Base-by-base conservation (phyloP, 2,113 vertebrate species). In the Tachysurus vachellii region DNA sequence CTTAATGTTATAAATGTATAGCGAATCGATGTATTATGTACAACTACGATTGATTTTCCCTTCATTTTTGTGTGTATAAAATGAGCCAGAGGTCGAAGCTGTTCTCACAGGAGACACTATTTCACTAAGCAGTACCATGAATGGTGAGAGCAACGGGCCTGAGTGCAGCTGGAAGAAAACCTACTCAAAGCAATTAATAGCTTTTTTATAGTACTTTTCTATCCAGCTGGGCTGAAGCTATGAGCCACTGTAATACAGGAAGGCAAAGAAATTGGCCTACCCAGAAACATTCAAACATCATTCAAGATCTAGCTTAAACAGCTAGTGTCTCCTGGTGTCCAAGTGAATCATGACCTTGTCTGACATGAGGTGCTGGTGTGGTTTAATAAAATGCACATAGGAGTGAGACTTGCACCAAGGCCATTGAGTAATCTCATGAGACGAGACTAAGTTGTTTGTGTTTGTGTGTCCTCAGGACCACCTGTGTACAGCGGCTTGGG, bases 131-230 rank as follows among this genome's bases (percentile, higher is more conserved):
- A 62, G 54, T 56, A 53, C 44, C 42, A 54, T 53, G 70, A 90
- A 85, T 4, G 44, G 5, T 73, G 87, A 53, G 87, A 59, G 36
- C 26, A 44, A 47, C 86, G 1, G 66, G 83, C 19, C 86, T 28
- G 79, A 76, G 36, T 17, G 61, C 75, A 88, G 84, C 53, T 84
- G 77, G 75, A 92, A 64, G 83, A 59, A 50, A 82, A 87, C 89
- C 90, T 86, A 88, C 90, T 93, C 92, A 79, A 93, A 93, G 85
- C 89, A 90, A 86, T 94, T 91, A 91, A 90, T 91, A 89, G 53
- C n/a, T 87, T 89, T 47, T 91, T 70, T 87, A 87, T 86, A 87
- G 84, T 83, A 83, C 71, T 89, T 90, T 85, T 82, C 57, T 87
- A 68, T 89, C 85, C 79, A 88, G 89, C 85, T 91, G 83, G 86